These are phyloP conservation scores for Sphaeramia orbicularis DNA, from an alignment of 2,797 vertebrate genomes.

Conservation along the genomic window DNA sequence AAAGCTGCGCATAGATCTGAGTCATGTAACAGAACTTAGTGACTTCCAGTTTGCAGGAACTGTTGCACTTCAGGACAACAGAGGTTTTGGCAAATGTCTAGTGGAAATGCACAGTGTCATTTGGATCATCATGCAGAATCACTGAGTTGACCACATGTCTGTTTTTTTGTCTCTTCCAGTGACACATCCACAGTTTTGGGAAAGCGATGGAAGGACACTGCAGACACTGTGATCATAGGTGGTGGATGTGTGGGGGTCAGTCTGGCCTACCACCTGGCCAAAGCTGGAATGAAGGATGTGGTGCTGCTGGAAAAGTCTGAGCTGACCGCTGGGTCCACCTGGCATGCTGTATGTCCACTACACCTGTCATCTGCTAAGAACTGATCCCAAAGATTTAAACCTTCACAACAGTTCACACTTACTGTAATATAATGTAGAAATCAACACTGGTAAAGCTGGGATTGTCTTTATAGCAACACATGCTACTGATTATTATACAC, in stretches of 20 bases:
- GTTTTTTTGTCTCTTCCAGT: conserved; percentile 44
- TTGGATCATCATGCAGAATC: no score
- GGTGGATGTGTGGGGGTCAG: conserved; percentile 96
- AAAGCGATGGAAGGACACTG: conserved; percentile 90
- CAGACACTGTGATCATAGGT: conserved; percentile 95
- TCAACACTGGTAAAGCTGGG: no score
- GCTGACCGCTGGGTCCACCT: conserved; percentile 97
- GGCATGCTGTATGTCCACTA: conserved; percentile 92
- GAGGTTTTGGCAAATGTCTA: no score
- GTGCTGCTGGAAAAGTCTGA: conserved; percentile 96
- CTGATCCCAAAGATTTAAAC: no score
- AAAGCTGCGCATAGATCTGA: not conserved
- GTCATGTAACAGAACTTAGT: no score
- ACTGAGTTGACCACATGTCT: not conserved
- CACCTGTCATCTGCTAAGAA: no score
- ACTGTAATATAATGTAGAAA: no score
- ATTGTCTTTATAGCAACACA: no score
- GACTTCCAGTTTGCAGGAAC: no score
- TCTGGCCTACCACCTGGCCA: conserved; percentile 95
- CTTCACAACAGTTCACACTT: no score
- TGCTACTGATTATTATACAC: no score
- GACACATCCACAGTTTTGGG: conserved; percentile 64
- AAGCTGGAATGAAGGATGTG: conserved; percentile 94
- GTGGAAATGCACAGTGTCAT: not conserved
- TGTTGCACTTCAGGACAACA: no score